Base-by-base conservation (phyloP, 2,797 vertebrate species). In the Neosalanx taihuensis region DNA sequence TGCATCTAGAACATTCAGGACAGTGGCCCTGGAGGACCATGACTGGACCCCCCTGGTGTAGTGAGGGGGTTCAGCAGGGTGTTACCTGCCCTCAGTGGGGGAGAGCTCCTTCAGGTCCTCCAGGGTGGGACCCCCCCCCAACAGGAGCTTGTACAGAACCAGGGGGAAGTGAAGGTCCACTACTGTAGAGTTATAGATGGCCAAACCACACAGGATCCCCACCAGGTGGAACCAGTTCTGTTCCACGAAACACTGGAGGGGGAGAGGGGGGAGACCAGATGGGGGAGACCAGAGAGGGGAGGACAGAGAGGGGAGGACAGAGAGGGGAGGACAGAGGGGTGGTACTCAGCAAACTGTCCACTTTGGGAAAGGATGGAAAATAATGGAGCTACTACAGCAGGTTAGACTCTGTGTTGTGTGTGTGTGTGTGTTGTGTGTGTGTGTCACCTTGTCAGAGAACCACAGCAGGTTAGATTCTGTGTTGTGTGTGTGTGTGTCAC, bases 161-260 rank as follows among this genome's bases (percentile, higher is more conserved):
- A 99, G 79, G 0, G 97, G 97, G 83, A 99, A 99, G 79, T 96
- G 96, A 74, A 99, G 95, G 77, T 99, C 97, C 64, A 99, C 96
- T 82, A 99, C 96, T 0, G 96, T 99, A 82, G 95, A 95, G 90
- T 99, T 99, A 84, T 99, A 99, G 89, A 99, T 98, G 67, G 97
- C 97, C 80, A 99, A 89, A 71, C 97, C 97, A 3, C 97, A 99
- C 84, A 97, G 91, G 79, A 99, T 96, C 77, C 97, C 97, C 12
- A 99, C 97, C 86, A 99, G 84, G 76, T 99, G 96, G 85, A 99
- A 99, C 97, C 97, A 98, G 88, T 98, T 99, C 89, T 95, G 94
- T 79, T 99, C 97, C 75, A 99, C 96, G 90, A 99, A 99, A 92
- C 97, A 98, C 97, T 99, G 90, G 23, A 26, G 23, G 23, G 23